These are phyloP conservation scores for Sciaenops ocellatus DNA, from an alignment of 2,797 vertebrate species.

Conservation along the genomic window DNA sequence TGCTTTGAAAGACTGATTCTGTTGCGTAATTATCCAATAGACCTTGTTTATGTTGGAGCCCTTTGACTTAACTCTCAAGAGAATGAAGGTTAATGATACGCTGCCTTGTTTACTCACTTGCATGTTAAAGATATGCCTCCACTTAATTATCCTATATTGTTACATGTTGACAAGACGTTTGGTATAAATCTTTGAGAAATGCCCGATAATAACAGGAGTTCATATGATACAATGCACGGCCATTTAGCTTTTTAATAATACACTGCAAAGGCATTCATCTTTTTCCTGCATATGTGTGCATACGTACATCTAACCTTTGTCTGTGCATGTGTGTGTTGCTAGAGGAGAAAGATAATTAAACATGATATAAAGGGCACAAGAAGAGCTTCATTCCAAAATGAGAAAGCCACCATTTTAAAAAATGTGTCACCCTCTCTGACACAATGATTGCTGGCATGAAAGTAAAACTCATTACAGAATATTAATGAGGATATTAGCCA, in stretches of 20 bases:
- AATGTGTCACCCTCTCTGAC: constrained; percentile 59
- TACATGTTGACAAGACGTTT: constrained; percentile 5
- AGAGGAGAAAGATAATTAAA: constrained; percentile 67
- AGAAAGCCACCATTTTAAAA: constrained; percentile 53
- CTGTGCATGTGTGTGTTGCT: constrained; percentile 39
- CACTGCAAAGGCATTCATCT: not conserved
- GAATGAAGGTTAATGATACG: constrained; percentile 62
- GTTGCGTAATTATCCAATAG: constrained; percentile 51
- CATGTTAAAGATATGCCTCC: constrained; percentile 33
- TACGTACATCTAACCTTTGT: constrained; percentile 40
- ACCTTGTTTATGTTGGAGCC: constrained; percentile 43
- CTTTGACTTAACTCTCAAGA: constrained; percentile 49
- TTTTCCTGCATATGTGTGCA: constrained; percentile 6
- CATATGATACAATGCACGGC: not conserved
- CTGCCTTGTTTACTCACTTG: constrained; percentile 49
- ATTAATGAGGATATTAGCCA: constrained; percentile 70
- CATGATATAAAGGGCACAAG: constrained; percentile 60
- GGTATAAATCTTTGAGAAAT: constrained; percentile 13
- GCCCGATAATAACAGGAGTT: constrained; percentile 12
- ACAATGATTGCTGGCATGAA: constrained; percentile 67
- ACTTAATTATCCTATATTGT: constrained; percentile 21
- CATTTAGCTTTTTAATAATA: constrained; percentile 8
- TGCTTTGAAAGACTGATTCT: constrained; percentile 30
- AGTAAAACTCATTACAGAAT: constrained; percentile 73
- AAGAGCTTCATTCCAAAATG: constrained; percentile 63